These are phyloP conservation scores for Lepas anatifera DNA, from an alignment of 2,888 invertebrate genomes.

Conservation along the genomic window DNA sequence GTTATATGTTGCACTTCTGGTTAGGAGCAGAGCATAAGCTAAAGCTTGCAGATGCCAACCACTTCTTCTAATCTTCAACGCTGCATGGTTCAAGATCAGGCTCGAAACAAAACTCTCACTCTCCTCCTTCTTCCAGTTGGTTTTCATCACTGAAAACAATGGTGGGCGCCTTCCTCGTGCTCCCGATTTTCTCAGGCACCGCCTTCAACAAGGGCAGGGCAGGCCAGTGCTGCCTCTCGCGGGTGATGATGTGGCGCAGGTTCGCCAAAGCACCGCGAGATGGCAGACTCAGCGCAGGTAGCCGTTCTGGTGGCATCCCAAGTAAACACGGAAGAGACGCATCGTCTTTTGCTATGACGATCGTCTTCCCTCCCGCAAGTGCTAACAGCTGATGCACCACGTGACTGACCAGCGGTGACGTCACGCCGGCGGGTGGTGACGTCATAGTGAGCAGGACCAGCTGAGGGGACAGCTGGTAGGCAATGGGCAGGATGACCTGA, in stretches of 20 bases:
- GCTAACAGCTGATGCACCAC: slow-evolving; percentile 73
- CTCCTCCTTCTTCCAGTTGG: no score
- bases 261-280: background rate
- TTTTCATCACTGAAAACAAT: no score
- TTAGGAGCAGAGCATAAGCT: no score
- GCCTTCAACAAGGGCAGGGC: background rate
- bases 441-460: slow-evolving; percentile 79
- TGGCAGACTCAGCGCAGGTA: background rate
- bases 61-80: no score
- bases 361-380: slow-evolving; percentile 66
- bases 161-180: no score
- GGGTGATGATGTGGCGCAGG: background rate
- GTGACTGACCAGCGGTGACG: slow-evolving; percentile 80
- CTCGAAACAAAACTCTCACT: no score
- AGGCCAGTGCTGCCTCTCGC: background rate
- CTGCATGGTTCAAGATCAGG: no score
- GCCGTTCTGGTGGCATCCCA: background rate
- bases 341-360: slow-evolving; percentile 44
- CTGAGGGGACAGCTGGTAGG: slow-evolving; percentile 76
- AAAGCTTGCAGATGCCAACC: no score
- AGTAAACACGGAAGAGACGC: background rate
- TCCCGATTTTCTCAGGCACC: background rate
- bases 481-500: slow-evolving; percentile 79
- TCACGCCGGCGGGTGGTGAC: slow-evolving; percentile 73
- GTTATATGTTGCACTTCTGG: no score